These are phyloP conservation scores for Nezara viridula DNA, from an alignment of 2,888 invertebrate genomes.

Conservation along the genomic window DNA sequence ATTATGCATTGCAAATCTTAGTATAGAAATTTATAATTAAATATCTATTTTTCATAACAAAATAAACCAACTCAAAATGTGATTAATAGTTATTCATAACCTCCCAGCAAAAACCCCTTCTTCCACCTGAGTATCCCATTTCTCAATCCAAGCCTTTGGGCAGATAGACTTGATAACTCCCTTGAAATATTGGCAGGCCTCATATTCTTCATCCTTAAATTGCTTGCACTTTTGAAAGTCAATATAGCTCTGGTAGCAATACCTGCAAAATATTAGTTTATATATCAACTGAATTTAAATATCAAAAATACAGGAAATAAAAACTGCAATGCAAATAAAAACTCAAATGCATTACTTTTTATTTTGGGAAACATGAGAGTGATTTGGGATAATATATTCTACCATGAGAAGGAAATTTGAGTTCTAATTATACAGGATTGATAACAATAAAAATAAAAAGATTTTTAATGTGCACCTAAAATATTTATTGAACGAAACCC, in stretches of 20 bases:
- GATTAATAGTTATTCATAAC: conserved; percentile 71
- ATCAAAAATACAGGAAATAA: background rate
- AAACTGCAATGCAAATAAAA: background rate
- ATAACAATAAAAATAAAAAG: too few relatives aligned
- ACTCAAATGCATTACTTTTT: background rate
- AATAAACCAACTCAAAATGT: background rate
- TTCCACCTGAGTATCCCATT: conserved; percentile 86
- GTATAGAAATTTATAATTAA: background rate
- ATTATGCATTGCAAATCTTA: background rate
- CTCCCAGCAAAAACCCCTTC: conserved; percentile 85
- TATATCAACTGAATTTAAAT: too few relatives aligned
- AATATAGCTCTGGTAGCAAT: conserved; percentile 93
- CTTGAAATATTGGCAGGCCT: conserved; percentile 93
- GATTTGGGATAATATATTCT: background rate
- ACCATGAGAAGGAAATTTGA: too few relatives aligned
- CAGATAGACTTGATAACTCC: conserved; percentile 85
- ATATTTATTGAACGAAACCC: too few relatives aligned
- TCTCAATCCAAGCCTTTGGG: conserved; percentile 89
- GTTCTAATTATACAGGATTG: too few relatives aligned
- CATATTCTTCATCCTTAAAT: conserved; percentile 87
- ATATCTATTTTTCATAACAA: background rate
- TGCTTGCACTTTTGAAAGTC: conserved; percentile 94
- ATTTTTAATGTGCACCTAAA: too few relatives aligned
- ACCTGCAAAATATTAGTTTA: conserved; percentile 71
- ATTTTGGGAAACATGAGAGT: background rate